Evolutionary conservation across 2,113 vertebrate species (phyloP), one percentile per base, ranked within the genome.

Genomic region (Erinaceus europaeus): DNA sequence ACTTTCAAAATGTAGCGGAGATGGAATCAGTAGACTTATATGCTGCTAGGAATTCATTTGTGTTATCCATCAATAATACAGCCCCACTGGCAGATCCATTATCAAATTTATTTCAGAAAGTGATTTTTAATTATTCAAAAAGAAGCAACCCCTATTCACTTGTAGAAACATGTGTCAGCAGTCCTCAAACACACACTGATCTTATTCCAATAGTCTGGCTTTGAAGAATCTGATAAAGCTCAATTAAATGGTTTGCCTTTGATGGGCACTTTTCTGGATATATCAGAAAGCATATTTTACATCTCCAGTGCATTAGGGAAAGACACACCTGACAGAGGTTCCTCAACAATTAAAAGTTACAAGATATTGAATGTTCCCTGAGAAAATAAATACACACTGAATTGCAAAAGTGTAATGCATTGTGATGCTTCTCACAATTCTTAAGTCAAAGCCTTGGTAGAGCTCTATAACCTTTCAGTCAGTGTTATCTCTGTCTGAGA

Each of bases 51-150:
- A 91, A 92, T 91, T 95, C 83, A 93, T 80, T 93, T 93, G 83
- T 95, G 86, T 77, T 88, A 74, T 80, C 62, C 42, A 42, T 94
- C 91, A 92, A 67, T 73, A 92, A 90, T 65, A 84, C 34, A 88
- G 68, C 48, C 25, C 46, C 85, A 75, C 69, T 82, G 67, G 57
- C 68, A 80, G 79, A 94, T 94, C 62, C 68, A 90, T 74, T n/a
- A 94, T 84, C 52, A 86, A 93, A 92, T 95, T 95, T 76, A 95
- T 93, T 94, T 86, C 32, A 88, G 71, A 75, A 91, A 95, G 64
- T 59, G 68, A 93, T 93, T 88, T 90, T 91, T 44, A 9, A 84
- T 86, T 84, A 85, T 92, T 92, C 80, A 62, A 84, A 84, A 92
- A 85, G 72, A 77, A 90, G 42, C 13, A 44, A 90, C 44, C n/a